Evolutionary conservation across 2,797 vertebrate species (phyloP), one percentile per base, ranked within the genome.

Genomic region (Sebastiscus albofasciatus): DNA sequence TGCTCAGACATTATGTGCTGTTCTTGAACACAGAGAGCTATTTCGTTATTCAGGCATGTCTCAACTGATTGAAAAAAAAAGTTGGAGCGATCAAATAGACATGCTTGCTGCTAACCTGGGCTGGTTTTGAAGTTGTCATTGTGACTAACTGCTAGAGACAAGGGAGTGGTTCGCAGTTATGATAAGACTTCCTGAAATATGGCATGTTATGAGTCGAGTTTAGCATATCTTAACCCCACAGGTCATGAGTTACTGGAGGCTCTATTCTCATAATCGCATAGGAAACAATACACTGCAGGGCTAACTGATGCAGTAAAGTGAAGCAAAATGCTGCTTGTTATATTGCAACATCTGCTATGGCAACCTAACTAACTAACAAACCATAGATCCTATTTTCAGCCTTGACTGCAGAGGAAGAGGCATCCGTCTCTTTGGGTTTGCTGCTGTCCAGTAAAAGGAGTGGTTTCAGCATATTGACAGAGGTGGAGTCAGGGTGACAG

Each of bases 401-500:
- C 77, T 73, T 27, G 71, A 81, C 87, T 84, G 85, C 52, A 80
- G 85, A 70, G 83, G 75, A 80, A 80, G 65, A 86, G 46, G 42
- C 52, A 18, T 80, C 74, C 16, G 18, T 72, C 29, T 76, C 52
- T 46, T 85, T 67, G 39, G 59, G 67, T 81, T 80, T 67, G 60
- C 84, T 76, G 75, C 72, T 82, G 58, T 69, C 83, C 20, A 36
- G 58, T 74, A 36, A 90, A 90, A 91, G 84, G 66, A 90, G 83
- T 84, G 79, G 89, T 88, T 88, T 92, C 89, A 92, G 92, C 91
- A 90, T 87, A 90, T 88, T 81, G 89, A 94, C 89, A 84, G 86
- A 90, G 89, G 88, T 90, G 89, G 87, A 89, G 86, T 91, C 90
- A 90, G 91, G 89, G 89, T 88, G 89, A 92, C 83, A 89, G 83